A percentile compares a stretch with the other conserved stretches of the same genome.
These are phyloP conservation scores for Indri indri DNA, from an alignment of 2,113 vertebrate species.

Conservation along the genomic window DNA sequence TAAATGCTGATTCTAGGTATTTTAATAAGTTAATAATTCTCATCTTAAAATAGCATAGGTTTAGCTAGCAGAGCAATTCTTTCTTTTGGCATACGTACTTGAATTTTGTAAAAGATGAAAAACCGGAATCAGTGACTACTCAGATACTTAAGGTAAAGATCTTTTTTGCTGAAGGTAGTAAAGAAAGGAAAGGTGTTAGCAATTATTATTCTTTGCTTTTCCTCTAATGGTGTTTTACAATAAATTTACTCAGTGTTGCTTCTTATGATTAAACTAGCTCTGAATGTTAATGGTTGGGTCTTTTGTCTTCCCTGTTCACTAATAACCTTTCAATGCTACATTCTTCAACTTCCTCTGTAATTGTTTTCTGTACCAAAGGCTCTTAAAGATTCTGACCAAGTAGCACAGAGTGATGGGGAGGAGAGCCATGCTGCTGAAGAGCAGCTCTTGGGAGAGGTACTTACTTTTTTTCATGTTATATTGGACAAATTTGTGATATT, in stretches of 20 bases:
- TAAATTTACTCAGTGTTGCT: conserved; percentile 25
- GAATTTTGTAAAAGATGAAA: conserved; percentile 35
- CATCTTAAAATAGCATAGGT: neutral
- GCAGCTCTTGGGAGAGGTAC: conserved; percentile 89
- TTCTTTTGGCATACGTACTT: conserved; percentile 18
- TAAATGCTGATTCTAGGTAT: conserved; percentile 15
- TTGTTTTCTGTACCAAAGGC: conserved; percentile 82
- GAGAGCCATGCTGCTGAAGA: conserved; percentile 83
- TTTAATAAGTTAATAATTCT: conserved; percentile 49
- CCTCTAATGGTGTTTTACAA: conserved; percentile 46
- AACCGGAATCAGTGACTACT: neutral
- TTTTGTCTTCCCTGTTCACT: conserved; percentile 66
- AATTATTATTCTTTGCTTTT: conserved; percentile 30
- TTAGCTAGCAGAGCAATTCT: neutral
- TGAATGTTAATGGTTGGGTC: conserved; percentile 55
- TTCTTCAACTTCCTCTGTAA: conserved; percentile 60
- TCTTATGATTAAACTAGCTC: conserved; percentile 36
- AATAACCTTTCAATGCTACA: conserved; percentile 57
- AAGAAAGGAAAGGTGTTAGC: neutral
- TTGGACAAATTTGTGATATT: conserved; percentile 18
- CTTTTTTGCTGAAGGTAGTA: neutral
- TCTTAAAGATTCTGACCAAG: conserved; percentile 81
- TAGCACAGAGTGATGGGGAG: conserved; percentile 75
- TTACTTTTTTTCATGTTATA: conserved; percentile 62
- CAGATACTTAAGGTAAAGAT: neutral